Conservation (phyloP, 30 jellyfish, hydroid and myxozoan genomes). For the Rhopilema esculentum region DNA sequence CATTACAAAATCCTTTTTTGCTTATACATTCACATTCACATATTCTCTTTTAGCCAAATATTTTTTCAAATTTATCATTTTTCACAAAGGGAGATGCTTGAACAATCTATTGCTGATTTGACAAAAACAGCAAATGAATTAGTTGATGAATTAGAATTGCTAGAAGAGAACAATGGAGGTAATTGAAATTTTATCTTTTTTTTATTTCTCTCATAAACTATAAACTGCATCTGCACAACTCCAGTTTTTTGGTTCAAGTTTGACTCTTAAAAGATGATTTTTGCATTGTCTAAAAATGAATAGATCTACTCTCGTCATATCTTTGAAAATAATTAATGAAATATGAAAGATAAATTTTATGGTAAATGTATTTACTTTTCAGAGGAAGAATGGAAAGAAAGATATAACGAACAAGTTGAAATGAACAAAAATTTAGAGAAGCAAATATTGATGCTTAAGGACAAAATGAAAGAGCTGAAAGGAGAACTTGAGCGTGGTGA, state of each 20-base stretch:
- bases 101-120: conserved; percentile 48
- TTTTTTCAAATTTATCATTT: background rate
- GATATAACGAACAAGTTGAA: conserved; percentile 65
- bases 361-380: background rate
- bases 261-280: too few relatives aligned
- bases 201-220: background rate
- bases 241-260: background rate
- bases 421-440: conserved; percentile 57
- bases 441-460: conserved; percentile 56
- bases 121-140: conserved; percentile 32
- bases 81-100: conserved; percentile 54
- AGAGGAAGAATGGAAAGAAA: conserved; percentile 73
- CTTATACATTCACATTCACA: too few relatives aligned
- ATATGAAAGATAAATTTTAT: too few relatives aligned
- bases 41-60: too few relatives aligned
- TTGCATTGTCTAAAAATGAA: too few relatives aligned
- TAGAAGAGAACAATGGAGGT: conserved; percentile 60
- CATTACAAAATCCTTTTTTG: too few relatives aligned
- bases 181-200: background rate
- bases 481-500: conserved; percentile 21
- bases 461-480: conserved; percentile 69
- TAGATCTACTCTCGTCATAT: background rate
- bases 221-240: background rate
- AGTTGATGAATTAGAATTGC: conserved; percentile 20
- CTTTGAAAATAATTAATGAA: background rate